Evolutionary conservation across 2,797 vertebrate genomes (phyloP).

Genomic region (Pseudochirops corinnae): DNA sequence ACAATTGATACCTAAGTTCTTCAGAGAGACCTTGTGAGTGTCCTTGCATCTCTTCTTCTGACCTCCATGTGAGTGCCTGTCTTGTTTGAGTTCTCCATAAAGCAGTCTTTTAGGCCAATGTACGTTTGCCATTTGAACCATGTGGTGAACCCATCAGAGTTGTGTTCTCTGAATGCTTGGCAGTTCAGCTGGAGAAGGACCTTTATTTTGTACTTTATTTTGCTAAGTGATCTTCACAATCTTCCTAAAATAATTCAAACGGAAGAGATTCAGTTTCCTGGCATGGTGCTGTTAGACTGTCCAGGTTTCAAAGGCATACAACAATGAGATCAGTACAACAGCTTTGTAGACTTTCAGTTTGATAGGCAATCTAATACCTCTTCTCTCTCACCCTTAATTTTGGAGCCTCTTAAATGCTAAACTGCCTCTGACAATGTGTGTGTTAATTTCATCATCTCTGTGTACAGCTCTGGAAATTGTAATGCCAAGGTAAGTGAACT

Average conservation of each 20-base stretch:
- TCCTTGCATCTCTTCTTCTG: neutral
- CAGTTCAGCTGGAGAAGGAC: neutral
- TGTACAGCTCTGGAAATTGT: neutral
- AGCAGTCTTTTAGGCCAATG: neutral
- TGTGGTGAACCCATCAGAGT: neutral
- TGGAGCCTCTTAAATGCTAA: neutral
- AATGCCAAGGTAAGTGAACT: neutral
- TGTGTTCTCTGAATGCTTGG: neutral
- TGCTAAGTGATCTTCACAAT: neutral
- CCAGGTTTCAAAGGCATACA: neutral
- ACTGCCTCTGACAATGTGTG: neutral
- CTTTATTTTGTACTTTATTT: neutral
- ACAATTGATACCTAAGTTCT: neutral
- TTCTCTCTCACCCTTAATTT: neutral
- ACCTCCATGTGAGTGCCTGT: neutral
- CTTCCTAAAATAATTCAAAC: neutral
- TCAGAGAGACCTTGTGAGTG: neutral
- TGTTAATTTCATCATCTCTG: neutral
- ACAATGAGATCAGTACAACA: neutral
- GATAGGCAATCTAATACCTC: too few species aligned
- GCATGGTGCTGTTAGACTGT: neutral
- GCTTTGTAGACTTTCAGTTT: neutral
- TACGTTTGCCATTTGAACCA: neutral
- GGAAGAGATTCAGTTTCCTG: neutral
- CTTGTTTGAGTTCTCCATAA: neutral